phyloP scores from a whole-genome alignment of 1,140 invertebrate genomes.

The Caerostris darwini region DNA sequence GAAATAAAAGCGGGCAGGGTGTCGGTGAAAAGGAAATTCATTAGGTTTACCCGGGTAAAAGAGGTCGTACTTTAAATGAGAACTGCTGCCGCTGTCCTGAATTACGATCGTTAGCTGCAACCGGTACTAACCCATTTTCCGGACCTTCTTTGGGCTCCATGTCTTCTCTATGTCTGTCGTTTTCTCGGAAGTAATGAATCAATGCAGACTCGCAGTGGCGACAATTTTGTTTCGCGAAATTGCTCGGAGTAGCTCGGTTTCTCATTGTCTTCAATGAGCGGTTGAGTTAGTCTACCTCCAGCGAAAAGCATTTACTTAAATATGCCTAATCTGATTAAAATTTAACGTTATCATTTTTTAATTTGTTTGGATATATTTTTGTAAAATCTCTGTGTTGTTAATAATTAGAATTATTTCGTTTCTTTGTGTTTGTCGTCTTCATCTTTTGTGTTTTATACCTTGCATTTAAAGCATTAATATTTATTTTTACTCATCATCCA shows the following conservation, averaged over 20 bases:
- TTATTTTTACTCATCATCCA: too few relatives aligned
- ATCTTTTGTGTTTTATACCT: too few relatives aligned
- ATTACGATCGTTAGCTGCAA: slow-evolving; percentile 37
- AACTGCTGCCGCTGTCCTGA: slow-evolving; percentile 11
- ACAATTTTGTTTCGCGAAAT: neutral
- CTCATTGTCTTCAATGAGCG: too few relatives aligned
- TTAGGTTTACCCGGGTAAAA: slow-evolving; percentile 37
- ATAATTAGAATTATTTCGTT: too few relatives aligned
- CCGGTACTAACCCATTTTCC: slow-evolving; percentile 42
- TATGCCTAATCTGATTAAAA: too few relatives aligned
- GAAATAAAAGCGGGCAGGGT: slow-evolving; percentile 53
- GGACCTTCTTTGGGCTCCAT: neutral
- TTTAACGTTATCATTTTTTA: too few relatives aligned
- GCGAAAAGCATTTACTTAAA: too few relatives aligned
- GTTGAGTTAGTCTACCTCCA: too few relatives aligned
- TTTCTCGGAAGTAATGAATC: slow-evolving; percentile 31
- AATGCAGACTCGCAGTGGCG: neutral
- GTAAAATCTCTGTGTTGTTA: too few relatives aligned
- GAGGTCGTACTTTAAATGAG: slow-evolving; percentile 46
- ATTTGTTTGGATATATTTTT: too few relatives aligned
- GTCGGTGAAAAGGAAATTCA: slow-evolving; percentile 60
- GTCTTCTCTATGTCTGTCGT: neutral
- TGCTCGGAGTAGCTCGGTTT: neutral
- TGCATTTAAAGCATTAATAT: too few relatives aligned
- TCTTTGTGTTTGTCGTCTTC: too few relatives aligned